Evolutionary conservation across 2,888 invertebrate species (phyloP).

Genomic region (Caenorhabditis macrosperma): DNA sequence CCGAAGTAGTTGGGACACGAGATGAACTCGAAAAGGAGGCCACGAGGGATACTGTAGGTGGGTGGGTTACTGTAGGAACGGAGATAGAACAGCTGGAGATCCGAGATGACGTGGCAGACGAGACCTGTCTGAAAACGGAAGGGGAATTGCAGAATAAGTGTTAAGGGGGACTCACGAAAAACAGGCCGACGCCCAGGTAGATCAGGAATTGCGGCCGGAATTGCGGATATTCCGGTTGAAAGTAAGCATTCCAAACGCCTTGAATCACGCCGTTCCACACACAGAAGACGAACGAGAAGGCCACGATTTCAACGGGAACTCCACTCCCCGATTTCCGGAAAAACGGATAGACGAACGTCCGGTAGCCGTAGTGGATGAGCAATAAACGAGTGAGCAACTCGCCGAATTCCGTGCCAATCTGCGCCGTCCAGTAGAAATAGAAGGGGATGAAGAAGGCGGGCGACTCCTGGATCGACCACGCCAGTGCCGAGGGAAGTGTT

Average conservation of each 20-base stretch:
- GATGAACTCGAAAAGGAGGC: slow-evolving; percentile 81
- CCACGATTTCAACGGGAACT: slow-evolving; percentile 81
- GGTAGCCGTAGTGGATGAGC: slow-evolving; percentile 81
- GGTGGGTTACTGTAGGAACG: background rate
- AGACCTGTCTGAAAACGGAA: slow-evolving; percentile 36
- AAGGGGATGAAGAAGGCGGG: slow-evolving; percentile 73
- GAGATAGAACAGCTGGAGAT: slow-evolving; percentile 10
- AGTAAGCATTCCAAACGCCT: slow-evolving; percentile 71
- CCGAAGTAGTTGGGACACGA: slow-evolving; percentile 83
- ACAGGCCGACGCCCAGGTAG: slow-evolving; percentile 17
- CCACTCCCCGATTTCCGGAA: slow-evolving; percentile 78
- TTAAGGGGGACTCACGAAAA: slow-evolving; percentile 24
- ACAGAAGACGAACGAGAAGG: slow-evolving; percentile 82
- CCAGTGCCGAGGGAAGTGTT: slow-evolving; percentile 58
- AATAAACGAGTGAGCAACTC: slow-evolving; percentile 80
- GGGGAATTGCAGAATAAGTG: too few species aligned
- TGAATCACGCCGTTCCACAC: slow-evolving; percentile 82
- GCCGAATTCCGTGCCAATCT: slow-evolving; percentile 11
- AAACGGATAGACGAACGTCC: slow-evolving; percentile 82
- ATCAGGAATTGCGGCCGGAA: slow-evolving; percentile 17
- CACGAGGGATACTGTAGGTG: slow-evolving; percentile 15
- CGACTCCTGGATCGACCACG: slow-evolving; percentile 74
- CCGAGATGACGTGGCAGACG: slow-evolving; percentile 12
- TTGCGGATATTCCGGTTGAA: slow-evolving; percentile 27
- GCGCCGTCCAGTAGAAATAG: slow-evolving; percentile 44